These are phyloP conservation scores for Parotocinclus haroldoi DNA, from an alignment of 2,797 vertebrate genomes.

Conservation along the genomic window DNA sequence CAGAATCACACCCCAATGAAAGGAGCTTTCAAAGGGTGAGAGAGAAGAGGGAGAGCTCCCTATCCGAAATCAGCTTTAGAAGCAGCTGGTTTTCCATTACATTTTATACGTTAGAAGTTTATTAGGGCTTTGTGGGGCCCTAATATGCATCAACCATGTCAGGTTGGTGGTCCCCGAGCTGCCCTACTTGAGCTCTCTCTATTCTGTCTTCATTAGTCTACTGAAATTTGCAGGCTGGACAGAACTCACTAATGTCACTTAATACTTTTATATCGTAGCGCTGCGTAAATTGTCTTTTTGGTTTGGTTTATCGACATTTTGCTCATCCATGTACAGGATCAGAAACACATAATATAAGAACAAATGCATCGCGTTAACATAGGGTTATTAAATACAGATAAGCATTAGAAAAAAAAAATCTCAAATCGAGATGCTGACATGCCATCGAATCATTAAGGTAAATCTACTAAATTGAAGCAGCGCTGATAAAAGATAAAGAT, in stretches of 20 bases:
- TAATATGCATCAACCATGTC: slow-evolving; percentile 60
- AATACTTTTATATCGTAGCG: background rate
- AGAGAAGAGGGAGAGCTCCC: slow-evolving; percentile 67
- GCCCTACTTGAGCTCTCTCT: slow-evolving; percentile 27
- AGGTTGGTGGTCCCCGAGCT: slow-evolving; percentile 73
- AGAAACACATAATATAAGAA: background rate
- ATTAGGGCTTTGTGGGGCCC: slow-evolving; percentile 71
- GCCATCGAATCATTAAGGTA: too few relatives aligned
- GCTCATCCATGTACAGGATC: background rate
- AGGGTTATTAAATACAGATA: too few relatives aligned
- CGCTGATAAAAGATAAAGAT: too few relatives aligned
- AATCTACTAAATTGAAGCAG: too few relatives aligned
- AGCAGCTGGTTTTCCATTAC: slow-evolving; percentile 73
- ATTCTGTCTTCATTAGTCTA: slow-evolving; percentile 50
- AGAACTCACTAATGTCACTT: background rate
- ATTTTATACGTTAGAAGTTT: slow-evolving; percentile 75
- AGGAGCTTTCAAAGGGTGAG: slow-evolving; percentile 69
- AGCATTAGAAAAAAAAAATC: too few relatives aligned
- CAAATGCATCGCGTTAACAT: too few relatives aligned
- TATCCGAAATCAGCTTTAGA: slow-evolving; percentile 69
- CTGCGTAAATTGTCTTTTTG: too few relatives aligned
- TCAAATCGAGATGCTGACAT: too few relatives aligned
- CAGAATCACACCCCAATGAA: slow-evolving; percentile 67
- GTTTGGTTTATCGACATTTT: too few relatives aligned
- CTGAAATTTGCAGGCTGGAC: slow-evolving; percentile 12